Conservation (phyloP, 2,797 vertebrate genomes). For the Coracias cyanogaster region DNA sequence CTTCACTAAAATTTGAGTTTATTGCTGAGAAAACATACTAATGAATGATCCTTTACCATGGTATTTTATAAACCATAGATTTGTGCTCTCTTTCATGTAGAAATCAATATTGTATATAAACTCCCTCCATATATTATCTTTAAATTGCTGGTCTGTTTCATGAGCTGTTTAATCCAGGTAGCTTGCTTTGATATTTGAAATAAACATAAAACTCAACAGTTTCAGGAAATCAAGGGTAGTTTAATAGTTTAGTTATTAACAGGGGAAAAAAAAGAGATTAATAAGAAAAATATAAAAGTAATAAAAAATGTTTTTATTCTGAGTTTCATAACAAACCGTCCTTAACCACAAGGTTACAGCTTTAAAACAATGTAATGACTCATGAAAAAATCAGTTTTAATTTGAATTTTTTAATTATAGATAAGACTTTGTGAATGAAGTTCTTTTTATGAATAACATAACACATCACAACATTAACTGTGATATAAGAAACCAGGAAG, state of each 20-base stretch:
- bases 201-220: background rate
- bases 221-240: background rate
- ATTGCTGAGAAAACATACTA: background rate
- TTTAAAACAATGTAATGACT: background rate
- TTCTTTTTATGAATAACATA: background rate
- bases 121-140: background rate
- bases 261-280: background rate
- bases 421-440: background rate
- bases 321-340: background rate
- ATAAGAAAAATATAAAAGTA: background rate
- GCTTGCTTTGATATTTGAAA: background rate
- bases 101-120: background rate
- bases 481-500: background rate
- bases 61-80: background rate
- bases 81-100: background rate
- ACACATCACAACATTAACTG: no score
- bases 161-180: background rate
- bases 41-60: background rate
- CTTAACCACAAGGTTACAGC: background rate
- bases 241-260: background rate
- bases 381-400: background rate
- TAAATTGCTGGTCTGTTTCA: background rate
- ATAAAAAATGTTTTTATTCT: background rate
- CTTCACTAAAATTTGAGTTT: background rate
- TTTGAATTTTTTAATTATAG: background rate